These are phyloP conservation scores for Sebastes elongatus DNA, from an alignment of 2,797 vertebrate genomes.

Conservation along the genomic window DNA sequence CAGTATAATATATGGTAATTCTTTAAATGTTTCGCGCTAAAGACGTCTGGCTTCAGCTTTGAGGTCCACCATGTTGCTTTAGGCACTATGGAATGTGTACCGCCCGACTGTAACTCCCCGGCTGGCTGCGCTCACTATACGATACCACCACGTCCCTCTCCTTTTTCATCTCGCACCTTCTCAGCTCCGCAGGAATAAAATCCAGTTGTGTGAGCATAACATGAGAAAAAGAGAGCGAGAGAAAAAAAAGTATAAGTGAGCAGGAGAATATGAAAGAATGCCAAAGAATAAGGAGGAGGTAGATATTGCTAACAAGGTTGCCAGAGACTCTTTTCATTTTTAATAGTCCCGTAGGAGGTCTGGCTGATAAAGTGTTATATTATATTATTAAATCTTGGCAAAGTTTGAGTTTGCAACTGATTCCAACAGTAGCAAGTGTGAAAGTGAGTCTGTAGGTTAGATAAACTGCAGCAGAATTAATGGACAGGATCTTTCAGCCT, in stretches of 20 bases:
- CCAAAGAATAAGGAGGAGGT: conserved; percentile 70
- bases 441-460: conserved; percentile 57
- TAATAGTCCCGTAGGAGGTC: conserved; percentile 81
- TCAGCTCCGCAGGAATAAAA: conserved; percentile 66
- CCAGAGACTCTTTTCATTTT: conserved; percentile 82
- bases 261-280: conserved; percentile 68
- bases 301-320: conserved; percentile 80
- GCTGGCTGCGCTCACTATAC: conserved; percentile 35
- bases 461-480: conserved; percentile 38
- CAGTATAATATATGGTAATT: conserved; percentile 60
- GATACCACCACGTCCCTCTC: conserved; percentile 46
- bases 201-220: conserved; percentile 69
- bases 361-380: conserved; percentile 77
- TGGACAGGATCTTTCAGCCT: not conserved
- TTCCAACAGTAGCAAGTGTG: conserved; percentile 64
- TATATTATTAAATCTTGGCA: conserved; percentile 77
- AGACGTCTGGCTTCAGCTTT: conserved; percentile 59
- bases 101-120: conserved; percentile 34
- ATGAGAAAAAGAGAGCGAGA: conserved; percentile 21
- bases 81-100: conserved; percentile 63
- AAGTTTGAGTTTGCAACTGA: conserved; percentile 68
- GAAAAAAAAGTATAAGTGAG: conserved; percentile 30
- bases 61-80: conserved; percentile 57
- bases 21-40: conserved; percentile 48
- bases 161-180: conserved; percentile 69